phyloP scores from a whole-genome alignment of 2,888 invertebrate genomes.

The Physocephala rufipes region DNA sequence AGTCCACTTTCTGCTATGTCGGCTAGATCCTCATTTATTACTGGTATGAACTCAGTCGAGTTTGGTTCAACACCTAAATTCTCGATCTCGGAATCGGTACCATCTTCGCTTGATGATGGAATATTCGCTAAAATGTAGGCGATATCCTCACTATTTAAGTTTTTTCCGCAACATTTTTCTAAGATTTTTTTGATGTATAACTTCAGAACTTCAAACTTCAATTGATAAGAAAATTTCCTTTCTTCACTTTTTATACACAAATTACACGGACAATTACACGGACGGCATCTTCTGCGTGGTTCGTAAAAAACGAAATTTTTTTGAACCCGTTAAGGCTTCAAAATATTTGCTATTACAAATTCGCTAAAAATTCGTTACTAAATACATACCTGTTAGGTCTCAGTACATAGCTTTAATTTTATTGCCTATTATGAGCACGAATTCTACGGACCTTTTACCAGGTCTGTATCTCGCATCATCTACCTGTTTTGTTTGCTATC shows the following conservation, averaged over 20 bases:
- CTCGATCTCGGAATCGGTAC: background rate
- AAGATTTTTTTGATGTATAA: background rate
- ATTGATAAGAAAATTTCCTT: background rate
- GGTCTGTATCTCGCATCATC: no score
- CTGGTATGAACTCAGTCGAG: no score
- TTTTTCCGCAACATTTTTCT: background rate
- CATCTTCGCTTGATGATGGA: background rate
- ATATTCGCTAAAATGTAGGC: background rate
- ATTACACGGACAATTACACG: background rate
- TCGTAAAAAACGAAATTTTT: background rate
- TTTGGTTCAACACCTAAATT: background rate
- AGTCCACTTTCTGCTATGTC: no score
- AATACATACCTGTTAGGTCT: no score
- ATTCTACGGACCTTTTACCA: no score
- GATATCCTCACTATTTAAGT: constrained; percentile 1
- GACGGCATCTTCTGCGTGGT: no score
- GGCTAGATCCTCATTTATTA: no score
- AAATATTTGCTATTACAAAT: background rate
- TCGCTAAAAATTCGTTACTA: no score
- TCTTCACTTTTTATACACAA: constrained; percentile 1
- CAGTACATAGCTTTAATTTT: no score
- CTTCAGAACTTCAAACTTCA: background rate
- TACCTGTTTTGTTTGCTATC: no score
- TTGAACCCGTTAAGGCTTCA: background rate
- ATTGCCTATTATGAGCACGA: no score